Percentiles rank a stretch among this genome's conserved stretches.
phyloP scores from a whole-genome alignment of 2,888 invertebrate genomes.

The Alcis repandata region DNA sequence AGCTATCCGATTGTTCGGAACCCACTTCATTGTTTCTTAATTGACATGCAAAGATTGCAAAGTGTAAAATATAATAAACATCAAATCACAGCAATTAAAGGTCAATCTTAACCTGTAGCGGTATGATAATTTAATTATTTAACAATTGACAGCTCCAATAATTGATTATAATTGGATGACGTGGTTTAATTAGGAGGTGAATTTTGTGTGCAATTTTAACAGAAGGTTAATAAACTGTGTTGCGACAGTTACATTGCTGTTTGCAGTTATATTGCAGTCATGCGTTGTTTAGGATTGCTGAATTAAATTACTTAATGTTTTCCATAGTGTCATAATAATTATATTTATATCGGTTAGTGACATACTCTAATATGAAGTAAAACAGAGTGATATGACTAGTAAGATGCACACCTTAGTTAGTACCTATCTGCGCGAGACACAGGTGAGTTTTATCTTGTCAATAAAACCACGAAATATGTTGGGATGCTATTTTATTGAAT shows the following conservation, averaged over 20 bases:
- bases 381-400: too few relatives aligned
- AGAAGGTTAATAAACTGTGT: slow-evolving; percentile 5
- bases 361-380: too few relatives aligned
- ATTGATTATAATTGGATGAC: slow-evolving; percentile 61
- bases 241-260: background rate
- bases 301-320: too few relatives aligned
- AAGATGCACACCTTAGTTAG: too few relatives aligned
- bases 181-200: slow-evolving; percentile 49
- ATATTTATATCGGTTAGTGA: too few relatives aligned
- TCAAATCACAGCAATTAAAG: slow-evolving; percentile 28
- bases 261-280: too few relatives aligned
- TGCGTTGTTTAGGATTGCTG: too few relatives aligned
- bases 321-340: too few relatives aligned
- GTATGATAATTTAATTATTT: slow-evolving; percentile 61
- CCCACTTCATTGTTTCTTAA: slow-evolving; percentile 29
- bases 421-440: too few relatives aligned
- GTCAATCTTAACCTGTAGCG: slow-evolving; percentile 36
- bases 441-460: too few relatives aligned
- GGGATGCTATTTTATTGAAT: too few relatives aligned
- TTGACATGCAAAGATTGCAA: slow-evolving; percentile 30
- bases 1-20: slow-evolving; percentile 21
- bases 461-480: too few relatives aligned
- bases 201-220: slow-evolving; percentile 26
- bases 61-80: slow-evolving; percentile 28
- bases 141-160: slow-evolving; percentile 68